These are phyloP conservation scores for Phyllopteryx taeniolatus DNA, from an alignment of 2,113 vertebrate species.

Conservation along the genomic window DNA sequence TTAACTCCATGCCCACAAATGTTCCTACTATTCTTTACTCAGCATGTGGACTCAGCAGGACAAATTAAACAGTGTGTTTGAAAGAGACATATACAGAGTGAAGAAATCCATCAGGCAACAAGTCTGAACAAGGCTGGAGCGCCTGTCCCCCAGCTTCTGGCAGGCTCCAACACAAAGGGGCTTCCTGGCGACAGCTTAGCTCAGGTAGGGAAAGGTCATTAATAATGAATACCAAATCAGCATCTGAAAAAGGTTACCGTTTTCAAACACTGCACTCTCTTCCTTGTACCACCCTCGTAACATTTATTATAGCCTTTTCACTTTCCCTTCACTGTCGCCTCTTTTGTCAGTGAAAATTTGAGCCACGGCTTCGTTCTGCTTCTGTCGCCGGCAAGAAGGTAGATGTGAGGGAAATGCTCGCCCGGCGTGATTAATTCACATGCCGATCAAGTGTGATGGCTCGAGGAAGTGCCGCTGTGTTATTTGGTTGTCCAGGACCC, in stretches of 20 bases:
- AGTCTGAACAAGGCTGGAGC: conserved; percentile 50
- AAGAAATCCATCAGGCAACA: conserved; percentile 55
- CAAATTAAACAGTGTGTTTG: conserved; percentile 59
- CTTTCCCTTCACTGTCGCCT: conserved; percentile 61
- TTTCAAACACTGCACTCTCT: conserved; percentile 51
- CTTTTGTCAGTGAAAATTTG: conserved; percentile 62
- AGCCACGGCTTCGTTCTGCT: conserved; percentile 51
- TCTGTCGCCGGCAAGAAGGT: conserved; percentile 49
- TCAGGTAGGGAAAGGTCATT: conserved; percentile 69
- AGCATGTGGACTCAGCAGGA: conserved; percentile 39
- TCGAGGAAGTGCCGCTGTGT: conserved; percentile 43
- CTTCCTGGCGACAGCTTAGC: conserved; percentile 63
- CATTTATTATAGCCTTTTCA: conserved; percentile 69
- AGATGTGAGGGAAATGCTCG: conserved; percentile 57
- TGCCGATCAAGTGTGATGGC: conserved; percentile 60
- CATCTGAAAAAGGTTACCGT: conserved; percentile 69
- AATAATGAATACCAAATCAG: conserved; percentile 73
- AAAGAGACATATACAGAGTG: conserved; percentile 36
- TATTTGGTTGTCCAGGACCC: conserved; percentile 47
- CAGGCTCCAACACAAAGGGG: conserved; percentile 56
- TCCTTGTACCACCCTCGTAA: conserved; percentile 58
- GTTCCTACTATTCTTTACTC: conserved; percentile 46
- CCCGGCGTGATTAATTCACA: conserved; percentile 60
- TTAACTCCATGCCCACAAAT: conserved; percentile 37
- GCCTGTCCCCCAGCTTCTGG: conserved; percentile 42